Base-by-base conservation (phyloP, 2,797 vertebrate species). In the Gymnodraco acuticeps region DNA sequence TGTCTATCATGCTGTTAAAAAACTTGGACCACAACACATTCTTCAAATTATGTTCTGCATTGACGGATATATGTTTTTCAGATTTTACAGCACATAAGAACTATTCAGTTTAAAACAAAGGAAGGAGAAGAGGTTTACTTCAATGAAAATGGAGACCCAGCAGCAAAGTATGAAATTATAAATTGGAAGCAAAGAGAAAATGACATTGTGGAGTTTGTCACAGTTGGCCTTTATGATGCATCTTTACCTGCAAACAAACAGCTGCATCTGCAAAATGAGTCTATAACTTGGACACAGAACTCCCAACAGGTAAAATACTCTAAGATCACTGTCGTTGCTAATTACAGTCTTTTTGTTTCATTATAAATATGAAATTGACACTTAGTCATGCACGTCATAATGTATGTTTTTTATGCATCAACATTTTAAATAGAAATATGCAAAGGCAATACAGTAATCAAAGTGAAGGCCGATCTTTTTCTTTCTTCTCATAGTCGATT, bases 81-180 rank as follows among this genome's bases (percentile, higher is more conserved):
- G 94, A 89, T 93, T 84, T 79, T 94, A 70, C 76, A 90, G 41
- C 78, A 86, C 0, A 70, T 94, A 12, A 86, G 78, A 80, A 85
- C 61, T 3, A 85, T 82, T 10, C 63, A 2, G 1, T 92, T 93
- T 65, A 85, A 68, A 81, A 94, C 92, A 27, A 93, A 92, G 47
- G 90, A 92, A 17, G 90, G 87, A 23, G 89, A 94, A 51, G 87
- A 88, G 6, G 89, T 95, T 23, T 91, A 87, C 63, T 94, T 94
- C 63, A 89, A 94, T 82, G 80, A 87, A n/a, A 91, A 93, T 38
- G 94, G 94, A 73, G 94, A 94, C 17, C 90, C 91, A 43, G 59
- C 89, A 17, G 93, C 93, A 80, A 93, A 86, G 73, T 95, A 95
- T 88, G 94, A 95, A 56, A 85, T 95, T 19, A 90, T 95, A 74